Evolutionary conservation across 2,888 invertebrate species (phyloP).

Genomic region (Tenodera sinensis): DNA sequence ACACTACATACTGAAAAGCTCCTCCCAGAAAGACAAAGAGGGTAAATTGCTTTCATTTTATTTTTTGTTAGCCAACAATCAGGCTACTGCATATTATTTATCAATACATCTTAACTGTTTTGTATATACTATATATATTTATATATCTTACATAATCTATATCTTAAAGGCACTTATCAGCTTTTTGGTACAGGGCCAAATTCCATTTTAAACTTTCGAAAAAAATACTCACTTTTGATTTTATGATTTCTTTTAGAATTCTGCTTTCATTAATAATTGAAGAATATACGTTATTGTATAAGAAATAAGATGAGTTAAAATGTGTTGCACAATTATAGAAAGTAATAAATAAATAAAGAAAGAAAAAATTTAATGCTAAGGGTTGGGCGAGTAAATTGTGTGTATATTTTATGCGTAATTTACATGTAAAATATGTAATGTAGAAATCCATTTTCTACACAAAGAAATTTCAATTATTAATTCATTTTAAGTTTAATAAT

Average conservation of each 20-base stretch:
- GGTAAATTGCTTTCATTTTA: background rate
- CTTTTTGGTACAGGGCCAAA: background rate
- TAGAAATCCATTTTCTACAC: no score
- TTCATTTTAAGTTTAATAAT: no score
- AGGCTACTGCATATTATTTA: background rate
- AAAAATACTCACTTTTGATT: background rate
- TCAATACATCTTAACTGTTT: background rate
- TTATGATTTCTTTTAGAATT: background rate
- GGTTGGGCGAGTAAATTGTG: no score
- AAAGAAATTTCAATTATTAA: no score
- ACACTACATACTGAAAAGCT: background rate
- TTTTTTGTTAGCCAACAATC: background rate
- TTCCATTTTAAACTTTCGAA: background rate
- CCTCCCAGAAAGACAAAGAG: constrained; percentile 5
- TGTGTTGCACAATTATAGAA: background rate
- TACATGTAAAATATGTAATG: no score
- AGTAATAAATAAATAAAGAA: no score
- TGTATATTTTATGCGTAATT: no score
- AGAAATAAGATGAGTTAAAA: background rate
- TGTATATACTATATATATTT: background rate
- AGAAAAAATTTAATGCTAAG: no score
- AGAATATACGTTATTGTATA: background rate
- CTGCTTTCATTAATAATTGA: background rate
- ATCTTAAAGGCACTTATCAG: background rate
- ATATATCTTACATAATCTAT: constrained; percentile 4